Evolutionary conservation across 2,888 invertebrate genomes (phyloP), one percentile per base, ranked within the genome.

Genomic region (Trissoscelio sp.): DNA sequence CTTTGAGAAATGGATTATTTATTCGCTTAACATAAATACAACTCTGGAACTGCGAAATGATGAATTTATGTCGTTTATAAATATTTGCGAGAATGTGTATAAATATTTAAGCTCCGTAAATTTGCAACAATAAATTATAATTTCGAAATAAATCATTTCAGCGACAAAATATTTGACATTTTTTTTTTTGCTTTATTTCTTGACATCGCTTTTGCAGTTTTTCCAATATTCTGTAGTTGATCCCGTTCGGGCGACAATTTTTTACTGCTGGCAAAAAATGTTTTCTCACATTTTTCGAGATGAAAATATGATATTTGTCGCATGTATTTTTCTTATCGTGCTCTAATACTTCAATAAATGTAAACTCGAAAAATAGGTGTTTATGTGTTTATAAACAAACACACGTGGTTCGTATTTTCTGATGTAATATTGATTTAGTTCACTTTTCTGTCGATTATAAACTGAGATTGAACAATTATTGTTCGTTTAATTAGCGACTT

Each of bases 211-310:
- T 57, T 57, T 57, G 37, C 37, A 39, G 60, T 44, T 44, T 60
- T n/a, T n/a, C 44, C 60, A 28, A 60, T 60, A 42, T 60, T 42
- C 60, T 44, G 22, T 9, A 14, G 24, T 14, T 42, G 39, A 60
- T 42, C 24, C 60, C 44, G 24, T 11, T 28, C 14, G 42, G 60
- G 24, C 60, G 44, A 60, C 44, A 60, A 60, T 60, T 60, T 60
- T 42, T 42, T 42, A 42, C n/a, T n/a, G 1, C 6, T 22, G 16
- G 14, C 12, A n/a, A 44, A 24, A 58, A 9, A 28, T 2, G 12
- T 60, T 60, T 60, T 9, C 44, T 42, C 37, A 11, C 16, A n/a
- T 28, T 60, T 60, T 44, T 28, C 11, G 42, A 60, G n/a, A n/a
- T n/a, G n/a, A n/a, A n/a, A n/a, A n/a, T n/a, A n/a, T n/a, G n/a